Conservation (phyloP, 2,888 invertebrate species). For the Hirtodrosophila cameraria region DNA sequence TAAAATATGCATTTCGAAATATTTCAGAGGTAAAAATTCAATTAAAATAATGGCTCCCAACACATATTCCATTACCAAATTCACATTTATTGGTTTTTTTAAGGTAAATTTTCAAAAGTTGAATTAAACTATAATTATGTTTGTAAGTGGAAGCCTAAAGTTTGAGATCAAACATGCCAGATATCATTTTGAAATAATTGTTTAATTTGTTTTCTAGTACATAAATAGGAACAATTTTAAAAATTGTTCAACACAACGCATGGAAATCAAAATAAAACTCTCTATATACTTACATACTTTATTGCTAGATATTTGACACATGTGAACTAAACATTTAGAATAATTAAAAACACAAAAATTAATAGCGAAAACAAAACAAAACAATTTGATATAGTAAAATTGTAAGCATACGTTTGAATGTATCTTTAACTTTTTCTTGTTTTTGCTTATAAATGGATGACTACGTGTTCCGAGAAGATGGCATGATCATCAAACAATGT, state of each 20-base stretch:
- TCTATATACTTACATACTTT: too few relatives aligned
- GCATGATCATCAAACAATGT: slow-evolving; percentile 22
- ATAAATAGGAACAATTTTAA: slow-evolving; percentile 8
- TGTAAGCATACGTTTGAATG: slow-evolving; percentile 20
- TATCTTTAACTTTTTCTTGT: background rate
- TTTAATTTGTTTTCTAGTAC: slow-evolving; percentile 5
- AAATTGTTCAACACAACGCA: slow-evolving; percentile 13
- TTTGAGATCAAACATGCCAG: slow-evolving; percentile 49
- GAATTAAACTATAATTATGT: slow-evolving; percentile 10
- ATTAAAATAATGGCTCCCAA: too few relatives aligned
- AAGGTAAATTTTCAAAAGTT: slow-evolving; percentile 10
- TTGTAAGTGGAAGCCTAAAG: slow-evolving; percentile 17
- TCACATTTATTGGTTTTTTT: slow-evolving; percentile 31
- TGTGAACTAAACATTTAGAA: slow-evolving; percentile 32
- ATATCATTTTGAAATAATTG: slow-evolving; percentile 20
- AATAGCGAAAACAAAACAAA: slow-evolving; percentile 10
- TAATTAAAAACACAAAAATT: background rate
- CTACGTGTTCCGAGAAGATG: slow-evolving; percentile 28
- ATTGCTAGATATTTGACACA: slow-evolving; percentile 42
- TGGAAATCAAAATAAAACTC: background rate
- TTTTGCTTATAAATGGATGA: slow-evolving; percentile 12
- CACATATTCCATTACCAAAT: slow-evolving; percentile 11
- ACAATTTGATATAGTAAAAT: slow-evolving; percentile 16
- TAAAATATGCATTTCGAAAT: too few relatives aligned
- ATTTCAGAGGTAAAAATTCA: too few relatives aligned